Evolutionary conservation across 2,113 vertebrate genomes (phyloP), one percentile per base, ranked within the genome.

Genomic region (Dipodomys spectabilis): DNA sequence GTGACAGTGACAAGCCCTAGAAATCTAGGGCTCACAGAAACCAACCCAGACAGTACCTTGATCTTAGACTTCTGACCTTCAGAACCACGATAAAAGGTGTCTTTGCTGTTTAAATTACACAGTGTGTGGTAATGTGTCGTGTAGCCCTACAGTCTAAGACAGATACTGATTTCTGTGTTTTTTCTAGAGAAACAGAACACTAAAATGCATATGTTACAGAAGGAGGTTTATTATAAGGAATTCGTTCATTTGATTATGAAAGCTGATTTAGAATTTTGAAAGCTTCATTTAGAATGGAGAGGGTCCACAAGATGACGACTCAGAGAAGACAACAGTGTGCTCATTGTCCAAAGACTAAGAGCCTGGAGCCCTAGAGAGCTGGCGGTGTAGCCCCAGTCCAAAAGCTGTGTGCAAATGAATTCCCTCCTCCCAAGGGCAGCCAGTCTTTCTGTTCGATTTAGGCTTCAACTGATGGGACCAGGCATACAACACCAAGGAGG

Each of bases 371-470:
- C 11, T 11, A 32, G n/a, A 39, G 15, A 12, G 1, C 35, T 27
- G 10, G 4, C 5, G 1, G 15, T 60, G 8, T 7, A 3, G 7
- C 6, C 23, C 2, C 13, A 16, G 27, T 77, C 18, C 44, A 20
- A 68, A 39, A 45, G 9, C 15, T 8, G 2, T 30, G 25, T 69
- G 28, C 15, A 28, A n/a, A 73, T 60, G 53, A 5, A 72, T 68
- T 91, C 18, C 49, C 13, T 72, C 23, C 28, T n/a, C 18, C 10
- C 16, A 18, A 13, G 12, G 7, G 25, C 44, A 2, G 49, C 83
- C 32, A 77, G 45, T 22, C 18, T 44, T 27, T 77, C 8, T 80
- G 53, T 57, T 60, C 28, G 53, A 67, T 45, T 67, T 15, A 68
- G 9, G 25, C 30, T 67, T 78, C 27, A 53, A 18, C 1, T 25